Base-by-base conservation (phyloP, 1,140 invertebrate species). In the Agrypnia vestita region DNA sequence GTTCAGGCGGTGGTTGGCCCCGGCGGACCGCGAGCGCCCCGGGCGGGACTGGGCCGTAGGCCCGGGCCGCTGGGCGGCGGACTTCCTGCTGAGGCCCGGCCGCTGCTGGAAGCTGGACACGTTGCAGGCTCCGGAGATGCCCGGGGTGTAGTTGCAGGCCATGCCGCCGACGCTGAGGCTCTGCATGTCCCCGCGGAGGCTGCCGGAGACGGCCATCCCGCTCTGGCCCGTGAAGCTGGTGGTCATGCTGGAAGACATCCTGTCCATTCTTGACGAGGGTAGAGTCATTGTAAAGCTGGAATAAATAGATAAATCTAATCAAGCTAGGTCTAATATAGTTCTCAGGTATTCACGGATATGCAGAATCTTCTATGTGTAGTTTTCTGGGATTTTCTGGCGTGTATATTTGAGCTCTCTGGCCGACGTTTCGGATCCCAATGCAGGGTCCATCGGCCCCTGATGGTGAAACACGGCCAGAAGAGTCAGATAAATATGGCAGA, bases 211-310 rank as follows among this genome's bases (percentile, higher is more conserved):
- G 15, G 86, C 87, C 73, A 89, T 85, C n/a, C 88, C 88, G 44
- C 72, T 76, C 88, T 89, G 89, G 49, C 89, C 88, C 72, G 88
- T 88, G 85, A 89, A 87, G 82, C 89, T 89, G 17, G 89, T 89
- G 6, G 89, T 89, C 89, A 89, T 90, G 85, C 86, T 89, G 21
- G 88, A 87, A 67, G 88, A 88, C 88, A 88, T 89, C 76, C 88
- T 87, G 83, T 90, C 89, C 85, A 88, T 88, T 80, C 85, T 88
- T 73, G 86, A 86, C 79, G 86, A 85, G 84, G 86, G 84, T 79
- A 80, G 82, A 47, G 81, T 78, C 81, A 82, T 82, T 56, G 46
- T 76, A 15, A 46, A 25, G 12, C 80, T 81, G 19, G 71, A 78
- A 59, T 35, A 3, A 35, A 35, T 3, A 35, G 6, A 35, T 3